Conservation (phyloP, 2,113 vertebrate genomes). For the Gymnobelideus leadbeateri region DNA sequence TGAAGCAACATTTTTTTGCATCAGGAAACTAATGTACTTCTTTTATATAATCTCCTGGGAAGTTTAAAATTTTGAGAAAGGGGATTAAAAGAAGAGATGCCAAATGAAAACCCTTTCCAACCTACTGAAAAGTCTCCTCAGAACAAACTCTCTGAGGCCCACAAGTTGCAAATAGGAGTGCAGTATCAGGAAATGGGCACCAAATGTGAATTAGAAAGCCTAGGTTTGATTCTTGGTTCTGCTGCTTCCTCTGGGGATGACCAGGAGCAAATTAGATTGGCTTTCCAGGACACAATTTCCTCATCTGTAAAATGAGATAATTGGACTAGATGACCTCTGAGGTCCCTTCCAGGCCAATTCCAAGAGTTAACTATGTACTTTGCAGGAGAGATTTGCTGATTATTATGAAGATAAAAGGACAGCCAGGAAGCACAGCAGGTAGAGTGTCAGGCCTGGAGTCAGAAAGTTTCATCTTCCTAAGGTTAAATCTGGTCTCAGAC, state of each 20-base stretch:
- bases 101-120: conserved; percentile 50
- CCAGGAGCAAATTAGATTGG: neutral
- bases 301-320: neutral
- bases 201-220: neutral
- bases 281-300: neutral
- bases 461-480: neutral
- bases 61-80: conserved; percentile 42
- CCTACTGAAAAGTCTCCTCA: conserved; percentile 42
- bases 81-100: conserved; percentile 41
- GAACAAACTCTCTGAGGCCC: conserved; percentile 48
- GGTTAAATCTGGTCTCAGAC: neutral
- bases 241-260: neutral
- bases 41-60: conserved; percentile 33
- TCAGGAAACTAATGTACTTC: conserved; percentile 17
- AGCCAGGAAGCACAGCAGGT: rapidly evolving
- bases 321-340: neutral
- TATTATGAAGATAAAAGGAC: conserved; percentile 16
- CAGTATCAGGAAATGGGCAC: neutral
- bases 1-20: conserved; percentile 48
- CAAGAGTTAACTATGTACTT: conserved; percentile 5
- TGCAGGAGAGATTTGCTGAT: conserved; percentile 35
- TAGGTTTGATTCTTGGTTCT: neutral
- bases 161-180: neutral
- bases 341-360: neutral
- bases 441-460: neutral